phyloP scores from a whole-genome alignment of 2,888 invertebrate species.

The Smittia aterrima region DNA sequence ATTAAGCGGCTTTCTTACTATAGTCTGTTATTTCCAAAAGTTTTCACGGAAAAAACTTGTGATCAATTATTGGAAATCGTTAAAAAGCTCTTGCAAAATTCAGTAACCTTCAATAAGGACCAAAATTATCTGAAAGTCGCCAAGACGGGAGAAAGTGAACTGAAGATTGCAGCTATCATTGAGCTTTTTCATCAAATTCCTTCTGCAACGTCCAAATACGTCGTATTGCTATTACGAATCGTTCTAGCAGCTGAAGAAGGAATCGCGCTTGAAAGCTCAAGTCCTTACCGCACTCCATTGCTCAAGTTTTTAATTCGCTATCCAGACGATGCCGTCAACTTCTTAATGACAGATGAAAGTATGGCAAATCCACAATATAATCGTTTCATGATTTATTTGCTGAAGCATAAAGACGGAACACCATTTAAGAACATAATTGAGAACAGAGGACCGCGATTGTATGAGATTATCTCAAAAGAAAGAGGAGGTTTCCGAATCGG shows the following conservation, averaged over 20 bases:
- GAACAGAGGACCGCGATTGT: constrained; percentile 51
- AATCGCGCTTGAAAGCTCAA: constrained; percentile 85
- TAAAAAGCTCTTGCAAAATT: constrained; percentile 80
- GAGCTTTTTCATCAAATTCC: constrained; percentile 92
- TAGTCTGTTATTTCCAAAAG: constrained; percentile 89
- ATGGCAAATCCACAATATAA: constrained; percentile 83
- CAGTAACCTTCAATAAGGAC: constrained; percentile 70
- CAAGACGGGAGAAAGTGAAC: constrained; percentile 79
- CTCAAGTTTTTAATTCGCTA: constrained; percentile 84
- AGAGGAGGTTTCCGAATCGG: constrained; percentile 54
- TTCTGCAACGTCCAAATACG: constrained; percentile 82
- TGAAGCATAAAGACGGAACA: constrained; percentile 78
- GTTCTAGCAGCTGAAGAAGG: constrained; percentile 87
- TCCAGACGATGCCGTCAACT: constrained; percentile 75
- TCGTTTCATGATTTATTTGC: constrained; percentile 76
- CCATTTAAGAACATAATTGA: constrained; percentile 79
- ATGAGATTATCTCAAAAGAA: constrained; percentile 48
- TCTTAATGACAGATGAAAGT: constrained; percentile 76
- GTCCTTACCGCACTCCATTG: constrained; percentile 83
- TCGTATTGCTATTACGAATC: constrained; percentile 78
- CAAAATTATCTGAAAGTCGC: constrained; percentile 65
- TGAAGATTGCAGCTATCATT: constrained; percentile 85
- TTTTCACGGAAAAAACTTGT: constrained; percentile 92
- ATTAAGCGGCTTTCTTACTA: constrained; percentile 87
- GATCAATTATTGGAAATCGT: constrained; percentile 87